Percentiles rank a stretch among this genome's conserved stretches.
Evolutionary conservation across 2,797 vertebrate genomes (phyloP).

Genomic region (Oophaga sylvatica): DNA sequence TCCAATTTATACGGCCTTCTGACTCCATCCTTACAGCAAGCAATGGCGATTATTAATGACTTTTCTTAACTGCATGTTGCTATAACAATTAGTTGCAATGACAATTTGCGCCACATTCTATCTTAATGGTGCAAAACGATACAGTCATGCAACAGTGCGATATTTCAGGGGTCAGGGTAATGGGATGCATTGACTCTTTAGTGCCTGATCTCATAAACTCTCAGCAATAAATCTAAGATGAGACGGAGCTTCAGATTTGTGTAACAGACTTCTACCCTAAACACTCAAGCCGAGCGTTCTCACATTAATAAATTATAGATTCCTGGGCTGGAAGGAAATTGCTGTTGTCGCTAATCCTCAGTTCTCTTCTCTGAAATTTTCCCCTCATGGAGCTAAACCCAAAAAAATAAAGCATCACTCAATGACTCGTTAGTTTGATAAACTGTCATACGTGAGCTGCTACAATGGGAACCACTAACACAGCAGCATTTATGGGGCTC

Average conservation of each 20-base stretch:
- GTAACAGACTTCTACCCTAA: slow-evolving; percentile 51
- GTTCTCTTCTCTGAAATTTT: slow-evolving; percentile 72
- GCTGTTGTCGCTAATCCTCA: slow-evolving; percentile 71
- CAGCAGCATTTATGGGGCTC: slow-evolving; percentile 73
- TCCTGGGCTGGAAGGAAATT: slow-evolving; percentile 70
- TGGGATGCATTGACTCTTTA: neutral
- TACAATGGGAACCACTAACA: slow-evolving; percentile 69
- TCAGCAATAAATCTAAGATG: neutral
- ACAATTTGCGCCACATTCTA: too few species aligned
- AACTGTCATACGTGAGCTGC: slow-evolving; percentile 73
- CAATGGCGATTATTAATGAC: too few species aligned
- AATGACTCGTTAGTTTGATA: slow-evolving; percentile 80
- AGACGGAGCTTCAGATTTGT: slow-evolving; percentile 14
- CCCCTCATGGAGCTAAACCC: slow-evolving; percentile 68
- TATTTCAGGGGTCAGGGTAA: too few species aligned
- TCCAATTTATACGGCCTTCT: too few species aligned
- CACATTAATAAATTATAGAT: slow-evolving; percentile 74
- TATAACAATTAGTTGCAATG: too few species aligned
- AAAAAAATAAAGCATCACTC: slow-evolving; percentile 72
- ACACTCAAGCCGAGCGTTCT: slow-evolving; percentile 63
- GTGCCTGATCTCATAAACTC: neutral
- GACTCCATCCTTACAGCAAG: too few species aligned
- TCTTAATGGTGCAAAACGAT: too few species aligned
- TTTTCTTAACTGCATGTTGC: too few species aligned
- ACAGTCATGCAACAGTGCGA: too few species aligned